Base-by-base conservation (phyloP, 2,888 invertebrate species). In the Phanerotoma sp. region DNA sequence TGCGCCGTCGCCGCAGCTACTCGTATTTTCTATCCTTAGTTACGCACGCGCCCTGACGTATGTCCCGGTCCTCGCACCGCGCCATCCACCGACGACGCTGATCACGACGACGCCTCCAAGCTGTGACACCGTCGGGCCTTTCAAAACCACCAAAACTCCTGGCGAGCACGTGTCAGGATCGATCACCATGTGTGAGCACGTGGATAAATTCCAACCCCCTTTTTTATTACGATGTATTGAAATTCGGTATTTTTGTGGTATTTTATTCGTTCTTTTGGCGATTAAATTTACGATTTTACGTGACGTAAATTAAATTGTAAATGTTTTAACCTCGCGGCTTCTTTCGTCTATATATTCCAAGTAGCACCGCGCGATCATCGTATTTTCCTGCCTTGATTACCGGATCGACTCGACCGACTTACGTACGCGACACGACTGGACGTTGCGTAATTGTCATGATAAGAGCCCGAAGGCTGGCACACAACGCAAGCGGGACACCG, bases 371-470 rank as follows among this genome's bases (percentile, higher is more conserved):
- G 22, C 32, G 32, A 40, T 53, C 7, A 21, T 47, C 32, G 51
- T 44, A 33, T 44, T 44, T 41, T 47, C 50, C 44, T 44, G 35
- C 32, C 51, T 54, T 54, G 54, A 51, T 47, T 57, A 60, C 51
- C 54, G 41, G 46, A 54, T 51, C 49, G 38, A 53, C 55, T 57
- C 57, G 54, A 55, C 47, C 52, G 58, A 58, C 56, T 56, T 58
- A 57, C 52, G 50, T 55, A 40, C 46, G 25, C 46, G 54, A 55
- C 50, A 50, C 50, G 46, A 55, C 45, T 55, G 40, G 50, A 45
- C 40, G 50, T 66, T 68, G 65, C 65, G 64, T 65, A 66, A 66
- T 61, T 53, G 49, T 46, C 22, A 52, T 65, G 68, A 69, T 69
- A 69, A 67, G 62, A 65, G 61, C 58, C 62, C 63, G 62, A 64